Conservation (phyloP, 2,888 invertebrate genomes). For the Lithophane leautieri region DNA sequence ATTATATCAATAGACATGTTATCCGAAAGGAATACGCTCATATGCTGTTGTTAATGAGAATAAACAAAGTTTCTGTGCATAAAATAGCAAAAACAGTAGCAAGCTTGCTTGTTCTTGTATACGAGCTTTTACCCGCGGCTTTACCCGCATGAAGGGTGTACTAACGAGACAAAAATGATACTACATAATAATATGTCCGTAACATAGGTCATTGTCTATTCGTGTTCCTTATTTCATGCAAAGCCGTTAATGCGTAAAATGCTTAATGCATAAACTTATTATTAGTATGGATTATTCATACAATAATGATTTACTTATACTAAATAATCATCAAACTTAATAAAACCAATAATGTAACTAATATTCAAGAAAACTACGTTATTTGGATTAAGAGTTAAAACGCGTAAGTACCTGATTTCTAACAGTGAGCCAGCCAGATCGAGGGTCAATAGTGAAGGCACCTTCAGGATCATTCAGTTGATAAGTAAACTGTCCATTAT, state of each 20-base stretch:
- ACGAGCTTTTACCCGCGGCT: neutral
- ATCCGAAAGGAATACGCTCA: neutral
- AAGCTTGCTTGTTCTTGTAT: neutral
- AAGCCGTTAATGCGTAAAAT: neutral
- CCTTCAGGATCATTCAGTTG: constrained; percentile 93
- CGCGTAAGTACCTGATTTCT: constrained; percentile 89
- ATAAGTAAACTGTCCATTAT: constrained; percentile 96
- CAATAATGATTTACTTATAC: neutral
- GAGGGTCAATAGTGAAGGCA: constrained; percentile 95
- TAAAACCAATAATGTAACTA: neutral
- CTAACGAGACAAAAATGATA: no score
- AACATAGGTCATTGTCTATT: neutral
- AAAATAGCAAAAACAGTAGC: neutral
- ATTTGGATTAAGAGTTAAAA: neutral
- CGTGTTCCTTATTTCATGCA: neutral
- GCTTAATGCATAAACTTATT: neutral
- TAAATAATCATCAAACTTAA: neutral
- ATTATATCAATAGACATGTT: neutral
- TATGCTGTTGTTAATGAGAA: neutral
- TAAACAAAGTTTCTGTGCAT: neutral
- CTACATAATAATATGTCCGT: no score
- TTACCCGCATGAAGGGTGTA: no score
- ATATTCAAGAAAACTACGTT: neutral
- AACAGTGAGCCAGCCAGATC: constrained; percentile 96
- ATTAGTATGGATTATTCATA: neutral